phyloP scores from a whole-genome alignment of 2,797 vertebrate genomes.

The Anabas testudineus region DNA sequence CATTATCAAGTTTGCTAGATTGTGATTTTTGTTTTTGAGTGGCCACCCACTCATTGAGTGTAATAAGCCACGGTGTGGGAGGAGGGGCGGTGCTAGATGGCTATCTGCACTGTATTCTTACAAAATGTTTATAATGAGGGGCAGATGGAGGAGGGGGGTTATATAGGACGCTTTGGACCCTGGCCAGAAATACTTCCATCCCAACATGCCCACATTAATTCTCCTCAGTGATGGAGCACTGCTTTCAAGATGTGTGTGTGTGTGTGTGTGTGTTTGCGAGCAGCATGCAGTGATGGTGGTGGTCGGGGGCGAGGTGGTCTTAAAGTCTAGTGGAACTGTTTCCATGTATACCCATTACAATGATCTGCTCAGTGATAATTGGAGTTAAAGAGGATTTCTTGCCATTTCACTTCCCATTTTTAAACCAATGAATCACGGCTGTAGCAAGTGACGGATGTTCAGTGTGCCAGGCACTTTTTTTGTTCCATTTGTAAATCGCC shows the following conservation, averaged over 20 bases:
- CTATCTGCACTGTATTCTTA: constrained; percentile 64
- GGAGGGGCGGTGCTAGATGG: constrained; percentile 22
- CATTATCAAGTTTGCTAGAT: constrained; percentile 37
- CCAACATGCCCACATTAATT: constrained; percentile 74
- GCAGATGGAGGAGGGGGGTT: constrained; percentile 67
- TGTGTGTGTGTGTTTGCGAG: constrained; percentile 40
- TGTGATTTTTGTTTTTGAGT: constrained; percentile 31
- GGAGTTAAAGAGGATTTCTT: constrained; percentile 71
- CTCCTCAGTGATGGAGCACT: constrained; percentile 59
- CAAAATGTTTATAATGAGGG: constrained; percentile 74
- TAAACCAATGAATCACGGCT: constrained; percentile 51
- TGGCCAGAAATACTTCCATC: constrained; percentile 73
- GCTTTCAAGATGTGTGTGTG: constrained; percentile 65
- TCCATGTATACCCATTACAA: constrained; percentile 67
- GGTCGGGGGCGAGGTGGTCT: constrained; percentile 41
- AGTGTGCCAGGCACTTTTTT: constrained; percentile 7
- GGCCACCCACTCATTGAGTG: constrained; percentile 29
- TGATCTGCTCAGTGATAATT: constrained; percentile 65
- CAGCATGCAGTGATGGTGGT: constrained; percentile 12
- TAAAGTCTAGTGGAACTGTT: constrained; percentile 51
- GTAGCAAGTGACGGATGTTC: constrained; percentile 21
- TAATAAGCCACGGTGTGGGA: constrained; percentile 18
- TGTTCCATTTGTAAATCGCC: constrained; percentile 31
- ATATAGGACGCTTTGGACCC: constrained; percentile 66
- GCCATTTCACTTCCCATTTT: constrained; percentile 68